Percentiles rank a stretch among this genome's conserved stretches.
Conservation (phyloP, 2,113 vertebrate species). For the Irena cyanogastra region DNA sequence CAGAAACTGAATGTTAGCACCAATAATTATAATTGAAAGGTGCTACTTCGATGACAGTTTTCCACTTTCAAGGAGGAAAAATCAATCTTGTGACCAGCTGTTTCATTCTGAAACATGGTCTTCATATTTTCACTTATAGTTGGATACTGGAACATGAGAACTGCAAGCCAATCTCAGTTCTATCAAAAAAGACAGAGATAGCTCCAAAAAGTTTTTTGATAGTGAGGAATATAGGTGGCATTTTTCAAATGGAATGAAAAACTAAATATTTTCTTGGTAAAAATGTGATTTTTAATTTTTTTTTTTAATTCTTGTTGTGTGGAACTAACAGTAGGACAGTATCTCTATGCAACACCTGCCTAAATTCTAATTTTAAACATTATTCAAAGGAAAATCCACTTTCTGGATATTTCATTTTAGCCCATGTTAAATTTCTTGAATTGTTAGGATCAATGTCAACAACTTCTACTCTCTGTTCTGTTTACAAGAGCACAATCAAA, state of each 20-base stretch:
- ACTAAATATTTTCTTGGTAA: not conserved
- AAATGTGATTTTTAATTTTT: not conserved
- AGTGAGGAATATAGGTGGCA: not conserved
- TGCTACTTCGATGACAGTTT: not conserved
- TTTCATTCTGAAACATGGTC: not conserved
- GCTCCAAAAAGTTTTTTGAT: not conserved
- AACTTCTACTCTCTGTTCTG: not conserved
- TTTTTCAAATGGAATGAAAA: not conserved
- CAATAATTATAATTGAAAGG: not conserved
- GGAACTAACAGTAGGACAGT: not conserved
- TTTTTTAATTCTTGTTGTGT: not conserved
- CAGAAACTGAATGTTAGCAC: not conserved
- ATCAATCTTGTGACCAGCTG: not conserved
- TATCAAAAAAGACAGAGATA: not conserved
- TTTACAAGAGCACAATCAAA: not conserved
- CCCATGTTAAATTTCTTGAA: not conserved
- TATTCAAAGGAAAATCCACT: not conserved
- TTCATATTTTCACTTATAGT: not conserved
- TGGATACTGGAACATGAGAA: not conserved
- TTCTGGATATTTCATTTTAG: not conserved
- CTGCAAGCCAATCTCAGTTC: not conserved
- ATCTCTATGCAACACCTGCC: not conserved
- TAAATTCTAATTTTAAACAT: not conserved
- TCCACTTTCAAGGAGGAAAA: not conserved
- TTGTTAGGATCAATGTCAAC: not conserved